Evolutionary conservation across 2,113 vertebrate species (phyloP).

Genomic region (Podilymbus podiceps): DNA sequence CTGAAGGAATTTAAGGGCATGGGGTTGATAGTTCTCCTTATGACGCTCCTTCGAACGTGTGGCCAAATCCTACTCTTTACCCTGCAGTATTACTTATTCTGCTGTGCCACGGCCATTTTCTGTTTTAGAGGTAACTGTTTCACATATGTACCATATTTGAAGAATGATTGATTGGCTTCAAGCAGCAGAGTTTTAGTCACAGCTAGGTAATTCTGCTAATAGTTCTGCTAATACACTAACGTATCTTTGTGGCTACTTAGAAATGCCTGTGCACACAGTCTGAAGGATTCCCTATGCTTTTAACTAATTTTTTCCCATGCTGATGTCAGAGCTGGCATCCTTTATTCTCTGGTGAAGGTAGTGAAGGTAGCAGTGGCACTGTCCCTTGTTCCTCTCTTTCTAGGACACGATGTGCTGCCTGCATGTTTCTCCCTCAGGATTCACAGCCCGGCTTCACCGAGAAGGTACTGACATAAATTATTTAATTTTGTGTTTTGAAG

Average conservation of each 20-base stretch:
- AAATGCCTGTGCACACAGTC: not conserved
- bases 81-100: not conserved
- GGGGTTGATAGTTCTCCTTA: not conserved
- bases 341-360: not conserved
- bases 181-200: slow-evolving; percentile 12
- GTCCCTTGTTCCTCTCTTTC: not conserved
- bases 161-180: slow-evolving; percentile 29
- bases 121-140: slow-evolving; percentile 36
- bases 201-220: not conserved
- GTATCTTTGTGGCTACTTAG: not conserved
- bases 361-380: not conserved
- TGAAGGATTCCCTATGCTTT: not conserved
- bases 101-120: slow-evolving; percentile 28
- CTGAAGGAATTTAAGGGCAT: slow-evolving; percentile 36
- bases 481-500: not conserved
- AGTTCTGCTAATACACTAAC: not conserved
- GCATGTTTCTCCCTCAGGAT: not conserved
- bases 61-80: not conserved
- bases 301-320: not conserved
- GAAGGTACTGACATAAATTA: not conserved
- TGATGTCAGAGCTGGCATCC: not conserved
- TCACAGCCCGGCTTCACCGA: not conserved
- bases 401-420: not conserved
- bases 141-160: slow-evolving; percentile 59
- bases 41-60: not conserved